phyloP scores from a whole-genome alignment of 2,113 vertebrate species.

The Nematolebias whitei region DNA sequence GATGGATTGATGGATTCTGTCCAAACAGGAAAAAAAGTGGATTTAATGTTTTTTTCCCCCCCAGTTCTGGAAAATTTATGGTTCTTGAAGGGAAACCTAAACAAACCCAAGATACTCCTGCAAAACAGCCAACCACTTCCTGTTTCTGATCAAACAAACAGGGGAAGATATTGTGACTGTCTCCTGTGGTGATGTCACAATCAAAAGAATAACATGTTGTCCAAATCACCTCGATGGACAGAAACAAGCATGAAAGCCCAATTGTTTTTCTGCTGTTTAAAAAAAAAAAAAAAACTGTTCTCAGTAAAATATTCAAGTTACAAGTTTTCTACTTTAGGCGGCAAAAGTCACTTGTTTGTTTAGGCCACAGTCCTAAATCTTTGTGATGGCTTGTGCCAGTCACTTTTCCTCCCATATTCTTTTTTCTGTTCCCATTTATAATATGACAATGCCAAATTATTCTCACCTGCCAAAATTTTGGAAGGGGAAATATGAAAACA shows the following conservation, averaged over 20 bases:
- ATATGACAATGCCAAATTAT: constrained; percentile 54
- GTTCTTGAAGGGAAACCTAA: background rate
- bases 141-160: background rate
- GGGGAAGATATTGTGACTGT: background rate
- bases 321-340: background rate
- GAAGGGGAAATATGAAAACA: constrained; percentile 60
- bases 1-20: no score
- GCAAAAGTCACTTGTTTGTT: constrained; percentile 24
- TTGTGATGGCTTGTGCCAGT: constrained; percentile 34
- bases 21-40: background rate
- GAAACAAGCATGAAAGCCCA: background rate
- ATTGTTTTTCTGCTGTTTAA: background rate
- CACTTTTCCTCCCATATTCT: constrained; percentile 38
- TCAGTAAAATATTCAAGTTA: background rate
- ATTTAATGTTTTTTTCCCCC: background rate
- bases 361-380: constrained; percentile 13
- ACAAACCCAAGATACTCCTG: no score
- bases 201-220: background rate
- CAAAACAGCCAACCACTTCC: background rate
- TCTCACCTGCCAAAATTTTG: constrained; percentile 61
- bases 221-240: background rate
- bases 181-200: background rate
- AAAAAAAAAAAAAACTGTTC: background rate
- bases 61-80: no score
- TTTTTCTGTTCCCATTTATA: constrained; percentile 50